Base-by-base conservation (phyloP, 35 echinoderm and acorn worm species). In the Heliocidaris tuberculata region DNA sequence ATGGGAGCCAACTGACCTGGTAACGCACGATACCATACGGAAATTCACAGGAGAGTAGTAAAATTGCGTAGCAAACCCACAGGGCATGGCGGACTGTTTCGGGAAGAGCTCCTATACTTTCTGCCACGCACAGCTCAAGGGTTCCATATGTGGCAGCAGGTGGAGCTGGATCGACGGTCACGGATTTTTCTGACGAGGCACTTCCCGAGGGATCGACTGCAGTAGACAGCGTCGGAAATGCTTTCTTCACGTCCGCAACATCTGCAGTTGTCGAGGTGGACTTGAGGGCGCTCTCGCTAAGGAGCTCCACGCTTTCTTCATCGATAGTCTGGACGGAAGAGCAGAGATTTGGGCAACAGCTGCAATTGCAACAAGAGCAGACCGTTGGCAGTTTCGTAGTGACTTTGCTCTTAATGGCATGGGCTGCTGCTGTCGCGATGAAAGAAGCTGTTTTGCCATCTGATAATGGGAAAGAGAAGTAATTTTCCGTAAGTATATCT, bases 41-140 rank as follows among this genome's bases (percentile, higher is more conserved):
- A n/a, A 78, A 78, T 78, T 78, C 65, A 78, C 65, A 78, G 65
- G 65, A 78, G 65, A 78, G 65, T 78, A 78, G 17, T 27, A 78
- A 8, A 27, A 78, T 78, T n/a, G 65, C 65, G 65, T 78, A 78
- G 65, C 65, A 78, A 19, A 78, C 65, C 65, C 65, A 78, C 4
- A 78, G 65, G 2, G 65, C 65, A 27, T n/a, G 65, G 6, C 65
- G 65, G 17, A 19, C 65, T 24, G 65, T 78, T 78, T 78, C 65
- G 27, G 65, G 65, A 4, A 27, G 65, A 78, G 4, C 3, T n/a
- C 65, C 65, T 78, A 0, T 17, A 21, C 7, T n/a, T 17, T 24
- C 17, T 19, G 65, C 17, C 6, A 19, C 27, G 27, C 27, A 19
- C 65, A 78, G 65, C 6, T n/a, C 65, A 21, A 78, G 27, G 65